phyloP scores from a whole-genome alignment of 2,888 invertebrate species.

The Metellina segmentata region DNA sequence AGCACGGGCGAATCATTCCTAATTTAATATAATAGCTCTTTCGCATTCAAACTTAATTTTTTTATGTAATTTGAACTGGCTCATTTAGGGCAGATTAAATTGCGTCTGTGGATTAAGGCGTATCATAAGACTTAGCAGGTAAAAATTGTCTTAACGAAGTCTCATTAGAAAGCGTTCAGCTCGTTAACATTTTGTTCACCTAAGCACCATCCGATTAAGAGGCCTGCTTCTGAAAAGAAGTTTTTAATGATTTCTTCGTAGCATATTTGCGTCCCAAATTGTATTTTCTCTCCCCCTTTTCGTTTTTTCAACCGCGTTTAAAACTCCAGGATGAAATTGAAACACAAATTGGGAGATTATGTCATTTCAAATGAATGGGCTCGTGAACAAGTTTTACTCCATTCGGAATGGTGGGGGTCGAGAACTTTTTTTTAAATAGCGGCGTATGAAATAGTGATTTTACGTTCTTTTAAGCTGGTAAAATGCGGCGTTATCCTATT shows the following conservation, averaged over 20 bases:
- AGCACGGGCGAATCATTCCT: not conserved
- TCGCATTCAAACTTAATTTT: not conserved
- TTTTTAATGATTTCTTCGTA: not conserved
- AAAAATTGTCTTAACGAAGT: constrained; percentile 14
- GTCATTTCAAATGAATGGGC: not conserved
- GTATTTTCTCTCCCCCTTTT: not conserved
- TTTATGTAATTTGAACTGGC: constrained; percentile 15
- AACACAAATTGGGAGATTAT: not conserved
- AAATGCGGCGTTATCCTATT: not conserved
- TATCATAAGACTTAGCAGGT: constrained; percentile 1
- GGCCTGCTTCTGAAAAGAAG: not conserved
- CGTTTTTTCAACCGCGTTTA: not conserved
- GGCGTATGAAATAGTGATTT: not conserved
- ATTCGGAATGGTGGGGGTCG: not conserved
- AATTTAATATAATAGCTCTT: not conserved
- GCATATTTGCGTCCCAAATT: not conserved
- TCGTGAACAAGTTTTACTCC: not conserved
- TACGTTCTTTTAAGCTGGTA: not conserved
- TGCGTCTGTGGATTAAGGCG: not conserved
- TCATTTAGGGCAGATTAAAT: not conserved
- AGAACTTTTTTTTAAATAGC: not conserved
- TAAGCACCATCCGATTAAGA: not conserved
- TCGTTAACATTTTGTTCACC: not conserved
- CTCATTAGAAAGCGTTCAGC: constrained; percentile 17
- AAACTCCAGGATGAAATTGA: not conserved